Conservation (phyloP, 2,797 vertebrate species). For the Diplodus sargus region DNA sequence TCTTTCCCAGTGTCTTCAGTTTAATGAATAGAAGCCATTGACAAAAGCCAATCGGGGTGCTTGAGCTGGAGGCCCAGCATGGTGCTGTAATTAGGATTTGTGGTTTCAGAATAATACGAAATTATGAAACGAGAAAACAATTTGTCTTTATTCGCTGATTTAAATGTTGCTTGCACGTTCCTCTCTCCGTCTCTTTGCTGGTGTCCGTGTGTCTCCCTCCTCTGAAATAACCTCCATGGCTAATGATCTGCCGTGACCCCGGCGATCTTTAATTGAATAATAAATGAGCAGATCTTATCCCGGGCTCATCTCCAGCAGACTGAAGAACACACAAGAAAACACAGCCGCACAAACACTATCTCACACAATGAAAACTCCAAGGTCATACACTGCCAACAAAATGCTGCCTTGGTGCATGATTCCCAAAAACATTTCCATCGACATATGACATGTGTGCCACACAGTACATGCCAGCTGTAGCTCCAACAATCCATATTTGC, state of each 20-base stretch:
- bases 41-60: slow-evolving; percentile 29
- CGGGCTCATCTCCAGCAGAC: slow-evolving; percentile 55
- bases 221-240: slow-evolving; percentile 74
- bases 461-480: not conserved
- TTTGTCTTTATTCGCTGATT: slow-evolving; percentile 24
- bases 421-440: not conserved
- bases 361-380: slow-evolving; percentile 45
- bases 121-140: slow-evolving; percentile 28
- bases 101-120: slow-evolving; percentile 34
- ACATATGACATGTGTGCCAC: not conserved
- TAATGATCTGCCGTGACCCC: slow-evolving; percentile 80
- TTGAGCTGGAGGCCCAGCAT: not conserved
- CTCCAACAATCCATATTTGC: slow-evolving; percentile 12
- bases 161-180: not conserved
- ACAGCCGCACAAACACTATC: not conserved
- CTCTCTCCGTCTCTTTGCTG: slow-evolving; percentile 9
- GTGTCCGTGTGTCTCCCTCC: slow-evolving; percentile 47
- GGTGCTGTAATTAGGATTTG: slow-evolving; percentile 24
- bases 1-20: slow-evolving; percentile 28
- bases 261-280: slow-evolving; percentile 82
- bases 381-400: slow-evolving; percentile 51
- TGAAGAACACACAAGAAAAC: slow-evolving; percentile 22
- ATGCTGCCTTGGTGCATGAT: not conserved
- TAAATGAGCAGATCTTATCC: slow-evolving; percentile 82
- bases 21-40: slow-evolving; percentile 44